Evolutionary conservation across 2,888 invertebrate genomes (phyloP), one percentile per base, ranked within the genome.

Genomic region (Anarsia innoxiella): DNA sequence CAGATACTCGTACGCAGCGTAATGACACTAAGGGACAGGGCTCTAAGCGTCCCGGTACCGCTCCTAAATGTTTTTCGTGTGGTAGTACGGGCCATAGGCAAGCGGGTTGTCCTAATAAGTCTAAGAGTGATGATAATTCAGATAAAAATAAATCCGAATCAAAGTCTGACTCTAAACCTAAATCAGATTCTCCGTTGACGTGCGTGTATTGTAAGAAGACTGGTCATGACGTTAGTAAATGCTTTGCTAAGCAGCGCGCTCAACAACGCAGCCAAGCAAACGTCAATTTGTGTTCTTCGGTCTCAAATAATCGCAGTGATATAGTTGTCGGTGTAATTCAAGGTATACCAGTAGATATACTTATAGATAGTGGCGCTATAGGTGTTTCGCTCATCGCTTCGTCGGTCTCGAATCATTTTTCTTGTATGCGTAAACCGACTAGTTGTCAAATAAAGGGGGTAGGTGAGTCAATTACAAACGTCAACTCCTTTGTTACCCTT

Each of bases 401-500:
- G 2, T 12, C 10, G 1, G 30, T 38, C 2, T 4, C 33, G 5
- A 33, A 33, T 13, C 23, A 33, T n/a, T 29, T 33, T 8, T 23
- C 38, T 1, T 38, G 38, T 11, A 1, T 1, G 1, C 1, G 1
- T 1, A 38, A 33, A 15, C 15, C 38, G 4, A 37, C 12, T 1
- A 10, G 9, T n/a, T 40, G 36, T 12, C 6, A 23, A 1, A 15
- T 49, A 8, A 41, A 40, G 26, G 43, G 46, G 2, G 26, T 48
- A 23, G 36, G 46, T 16, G 11, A 35, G 6, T 6, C 37, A 5
- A 36, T 38, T 13, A 36, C 46, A 5, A 25, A 31, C 2, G 12
- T 25, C 1, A 19, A 12, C 5, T 36, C 27, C 8, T 47, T 36
- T 25, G 40, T 47, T 1, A 45, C 41, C n/a, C 9, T 45, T 4